phyloP scores from a whole-genome alignment of 1,140 invertebrate genomes.

The Branchinecta lynchi region DNA sequence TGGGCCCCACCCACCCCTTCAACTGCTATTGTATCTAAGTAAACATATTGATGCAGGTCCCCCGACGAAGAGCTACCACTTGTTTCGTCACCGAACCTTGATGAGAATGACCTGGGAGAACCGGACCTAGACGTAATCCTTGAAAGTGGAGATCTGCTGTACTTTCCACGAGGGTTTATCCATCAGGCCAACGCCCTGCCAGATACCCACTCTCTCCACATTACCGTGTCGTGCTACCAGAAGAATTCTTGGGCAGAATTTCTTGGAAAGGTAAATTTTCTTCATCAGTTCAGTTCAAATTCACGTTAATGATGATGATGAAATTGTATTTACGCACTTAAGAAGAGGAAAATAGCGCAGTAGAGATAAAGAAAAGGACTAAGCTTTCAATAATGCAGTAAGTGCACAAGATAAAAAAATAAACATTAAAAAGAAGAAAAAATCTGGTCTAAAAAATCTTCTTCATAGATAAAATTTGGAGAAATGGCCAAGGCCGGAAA shows the following conservation, averaged over 20 bases:
- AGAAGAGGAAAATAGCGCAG: too few relatives aligned
- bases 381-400: too few relatives aligned
- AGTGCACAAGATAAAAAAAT: too few relatives aligned
- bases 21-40: constrained; percentile 15
- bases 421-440: too few relatives aligned
- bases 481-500: too few relatives aligned
- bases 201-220: constrained; percentile 70
- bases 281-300: too few relatives aligned
- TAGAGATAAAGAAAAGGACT: too few relatives aligned
- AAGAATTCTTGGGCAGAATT: constrained; percentile 77
- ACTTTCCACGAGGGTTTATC: constrained; percentile 66
- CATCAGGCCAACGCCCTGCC: constrained; percentile 67
- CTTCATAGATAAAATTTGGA: too few relatives aligned
- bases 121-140: constrained; percentile 67
- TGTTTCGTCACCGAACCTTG: constrained; percentile 67
- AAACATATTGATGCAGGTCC: constrained; percentile 25
- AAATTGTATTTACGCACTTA: too few relatives aligned
- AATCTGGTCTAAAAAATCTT: too few relatives aligned
- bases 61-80: constrained; percentile 51
- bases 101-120: constrained; percentile 53
- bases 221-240: constrained; percentile 83
- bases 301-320: too few relatives aligned
- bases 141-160: constrained; percentile 74
- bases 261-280: constrained; percentile 45
- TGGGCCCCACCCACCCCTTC: too few relatives aligned